Base-by-base conservation (phyloP, 1,140 invertebrate species). In the Trachymyrmex septentrionalis region DNA sequence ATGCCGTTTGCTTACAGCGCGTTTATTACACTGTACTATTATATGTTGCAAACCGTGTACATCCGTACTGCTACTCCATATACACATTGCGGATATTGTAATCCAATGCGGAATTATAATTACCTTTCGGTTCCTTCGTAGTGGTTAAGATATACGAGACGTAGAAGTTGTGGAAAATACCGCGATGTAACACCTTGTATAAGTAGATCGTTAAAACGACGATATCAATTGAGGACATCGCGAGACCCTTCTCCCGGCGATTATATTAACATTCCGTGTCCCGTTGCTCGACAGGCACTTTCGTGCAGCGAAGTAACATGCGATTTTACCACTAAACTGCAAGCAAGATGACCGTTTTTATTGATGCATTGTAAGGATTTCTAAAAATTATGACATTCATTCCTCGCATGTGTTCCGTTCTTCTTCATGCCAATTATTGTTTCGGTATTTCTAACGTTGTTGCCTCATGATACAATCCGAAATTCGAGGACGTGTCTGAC, bases 171-270 rank as follows among this genome's bases (percentile, higher is more conserved):
- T 63, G 71, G 73, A 63, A 77, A 77, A 53, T 66, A 50, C 59
- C n/a, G 67, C 61, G 50, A 77, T 67, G n/a, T 75, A 76, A 78
- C 81, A 63, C 24, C 69, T 50, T 78, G 88, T 72, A 86, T 88
- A 89, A 90, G 67, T 89, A 86, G 92, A 92, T 93, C 90, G 88
- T 93, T 93, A 82, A 93, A 92, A 91, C 87, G 87, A 30, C 89
- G 92, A 88, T 94, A 94, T 94, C 92, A 92, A 93, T 92, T 89
- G 90, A 90, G 90, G 90, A 93, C 93, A 93, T 94, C 72, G 86
- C 85, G 91, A 87, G 88, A 91, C 91, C 93, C 92, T 92, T 91
- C 92, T 91, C 91, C 85, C 86, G n/a, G 89, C 93, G 94, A 94
- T 94, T 94, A 94, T 92, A 82, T 82, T 82, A 92, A 93, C 90